Evolutionary conservation across 2,888 invertebrate genomes (phyloP), one percentile per base, ranked within the genome.

Genomic region (Linnaemya vulpina): DNA sequence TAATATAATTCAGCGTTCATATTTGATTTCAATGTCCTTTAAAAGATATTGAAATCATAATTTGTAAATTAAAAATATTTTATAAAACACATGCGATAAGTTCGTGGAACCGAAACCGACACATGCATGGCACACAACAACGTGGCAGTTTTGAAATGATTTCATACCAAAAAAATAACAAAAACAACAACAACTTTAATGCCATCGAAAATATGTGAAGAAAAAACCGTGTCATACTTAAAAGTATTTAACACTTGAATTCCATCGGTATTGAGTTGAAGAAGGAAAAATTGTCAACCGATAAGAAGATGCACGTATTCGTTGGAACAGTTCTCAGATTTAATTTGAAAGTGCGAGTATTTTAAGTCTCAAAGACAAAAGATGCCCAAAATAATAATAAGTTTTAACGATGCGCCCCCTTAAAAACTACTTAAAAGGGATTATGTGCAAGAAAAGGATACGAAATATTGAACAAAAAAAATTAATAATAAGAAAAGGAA

Each of bases 101-200:
- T 85, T 81, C 85, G 30, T 63, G 10, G 85, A 82, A 85, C 13
- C 75, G 0, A n/a, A 62, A 46, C 43, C n/a, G 63, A 22, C 85
- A 85, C 75, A 65, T 85, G 85, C 75, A 65, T 85, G 85, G 74
- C 58, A 78, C 74, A 82, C 82, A 60, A 60, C 70, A 58, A 85
- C 81, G 85, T 85, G 85, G 75, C 85, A 78, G 68, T 58, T 68
- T 83, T 68, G n/a, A 30, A 30, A 30, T 30, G 5, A 30, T 30
- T 62, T 40, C 22, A n/a, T 22, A 17, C 8, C 20, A 30, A 49
- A n/a, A 30, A 67, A n/a, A n/a, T n/a, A n/a, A n/a, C n/a, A n/a
- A n/a, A 8, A 17, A 35, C 5, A 9, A 65, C 11, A n/a, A n/a
- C n/a, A n/a, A 38, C 15, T 17, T 25, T 17, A 60, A 60, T 60